Evolutionary conservation across 1,140 invertebrate genomes (phyloP), one percentile per base, ranked within the genome.

Genomic region (Papilio helenus): DNA sequence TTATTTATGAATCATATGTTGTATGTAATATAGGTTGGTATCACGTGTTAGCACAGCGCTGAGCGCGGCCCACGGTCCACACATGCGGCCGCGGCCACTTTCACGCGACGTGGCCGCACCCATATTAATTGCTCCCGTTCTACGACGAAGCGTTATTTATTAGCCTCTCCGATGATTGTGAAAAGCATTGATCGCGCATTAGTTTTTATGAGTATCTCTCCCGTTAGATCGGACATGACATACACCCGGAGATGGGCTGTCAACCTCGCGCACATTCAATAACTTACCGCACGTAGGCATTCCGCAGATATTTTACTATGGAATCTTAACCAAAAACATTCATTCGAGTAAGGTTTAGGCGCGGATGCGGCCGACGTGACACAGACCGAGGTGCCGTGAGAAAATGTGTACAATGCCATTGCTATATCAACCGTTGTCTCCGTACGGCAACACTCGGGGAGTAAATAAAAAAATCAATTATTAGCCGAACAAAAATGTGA

Each of bases 91-190:
- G 84, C 87, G 87, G 88, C 90, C 88, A 93, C 92, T 94, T 94
- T 93, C 92, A 92, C 92, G 87, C 86, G 83, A 87, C 86, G 80
- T 85, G 84, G 90, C 81, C 93, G 89, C 93, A 90, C 93, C 93
- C 91, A 94, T 90, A 90, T 93, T 94, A 93, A 94, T 94, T 93
- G 93, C 91, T 94, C 93, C 91, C 92, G 93, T 94, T 94, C 92
- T 91, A 92, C 88, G 89, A 71, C 87, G 90, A 93, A 93, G 91
- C 90, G 89, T 94, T 92, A 94, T 94, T 94, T 94, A 94, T 93
- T 91, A 88, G 90, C 84, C 85, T 87, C 85, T 83, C 84, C 84
- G 86, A 86, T 90, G 90, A 93, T 92, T 93, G 91, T 92, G 90
- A 92, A 93, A 93, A 93, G 87, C 86, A 92, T 89, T 88, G 87